Base-by-base conservation (phyloP, 1,140 invertebrate species). In the Helicoverpa armigera region DNA sequence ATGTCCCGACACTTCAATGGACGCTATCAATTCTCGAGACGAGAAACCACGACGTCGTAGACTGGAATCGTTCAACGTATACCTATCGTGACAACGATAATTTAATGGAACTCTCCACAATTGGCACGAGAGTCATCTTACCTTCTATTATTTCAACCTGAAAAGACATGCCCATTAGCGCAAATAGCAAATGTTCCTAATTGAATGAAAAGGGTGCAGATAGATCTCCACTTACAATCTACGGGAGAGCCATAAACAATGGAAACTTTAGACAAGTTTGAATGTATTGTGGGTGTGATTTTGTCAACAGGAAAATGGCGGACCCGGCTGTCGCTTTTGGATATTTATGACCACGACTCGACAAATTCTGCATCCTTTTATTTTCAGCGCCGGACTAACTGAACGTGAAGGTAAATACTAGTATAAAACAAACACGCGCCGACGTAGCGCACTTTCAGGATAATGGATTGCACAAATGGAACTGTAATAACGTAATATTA, bases 221-320 rank as follows among this genome's bases (percentile, higher is more conserved):
- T 69, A 84, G 63, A 82, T 63, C 58, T 79, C 81, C 82, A 86
- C 83, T 89, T 86, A 83, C 85, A 85, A 90, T 88, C 83, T 83
- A 81, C 78, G 72, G 56, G 73, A 80, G 80, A 84, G 78, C 82
- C 74, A 85, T 89, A 90, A 92, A 92, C 91, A 92, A 92, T 89
- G 85, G 77, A 89, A 92, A 93, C 90, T 92, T 92, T 89, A 86
- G 87, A 90, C 88, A 90, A 92, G 87, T 92, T 92, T 85, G 87
- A 88, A 94, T 91, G 87, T 92, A 90, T 93, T 90, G 88, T 86
- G 86, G 86, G 86, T 82, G 87, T 86, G 88, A 89, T 92, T 92
- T 91, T 92, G 92, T 94, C 91, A 93, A 94, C 92, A 94, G 90
- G 90, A 94, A 94, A 94, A 94, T 92, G 91, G 92, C 89, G 92